A percentile compares a stretch with the other conserved stretches of the same genome.
phyloP scores from a whole-genome alignment of 2,113 vertebrate genomes.

The Excalfactoria chinensis region DNA sequence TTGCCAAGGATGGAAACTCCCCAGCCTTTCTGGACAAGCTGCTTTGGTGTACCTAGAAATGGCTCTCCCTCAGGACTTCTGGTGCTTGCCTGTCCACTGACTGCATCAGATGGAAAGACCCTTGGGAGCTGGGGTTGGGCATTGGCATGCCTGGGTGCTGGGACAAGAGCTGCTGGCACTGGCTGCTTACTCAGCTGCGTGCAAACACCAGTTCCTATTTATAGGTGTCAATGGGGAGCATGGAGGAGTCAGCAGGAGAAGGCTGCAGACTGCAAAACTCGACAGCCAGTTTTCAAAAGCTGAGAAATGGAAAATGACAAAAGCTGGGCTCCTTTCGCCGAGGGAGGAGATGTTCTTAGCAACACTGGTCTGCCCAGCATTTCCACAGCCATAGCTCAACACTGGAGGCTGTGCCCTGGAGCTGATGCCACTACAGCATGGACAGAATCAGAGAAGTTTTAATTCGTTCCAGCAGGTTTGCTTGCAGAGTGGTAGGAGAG shows the following conservation, averaged over 20 bases:
- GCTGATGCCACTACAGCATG: background rate
- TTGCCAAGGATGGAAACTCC: background rate
- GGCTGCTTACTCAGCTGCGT: background rate
- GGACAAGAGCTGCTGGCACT: background rate
- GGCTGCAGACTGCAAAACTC: background rate
- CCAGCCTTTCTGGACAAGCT: background rate
- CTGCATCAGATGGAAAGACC: background rate
- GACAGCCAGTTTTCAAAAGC: fast-evolving
- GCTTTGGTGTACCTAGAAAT: background rate
- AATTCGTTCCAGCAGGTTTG: background rate
- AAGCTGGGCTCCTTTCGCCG: background rate
- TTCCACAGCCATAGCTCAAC: background rate
- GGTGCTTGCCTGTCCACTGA: background rate
- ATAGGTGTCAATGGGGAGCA: background rate
- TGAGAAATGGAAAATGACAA: conserved; percentile 37
- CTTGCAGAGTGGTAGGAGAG: background rate
- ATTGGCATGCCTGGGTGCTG: background rate
- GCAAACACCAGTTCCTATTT: fast-evolving
- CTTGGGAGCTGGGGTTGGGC: fast-evolving
- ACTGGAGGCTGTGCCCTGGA: conserved; percentile 6
- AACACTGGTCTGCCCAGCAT: background rate
- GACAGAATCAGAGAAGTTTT: background rate
- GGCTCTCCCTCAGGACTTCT: background rate
- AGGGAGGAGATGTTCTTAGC: background rate
- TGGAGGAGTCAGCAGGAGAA: background rate